Conservation (phyloP, 2,113 vertebrate genomes). For the Equus przewalskii region DNA sequence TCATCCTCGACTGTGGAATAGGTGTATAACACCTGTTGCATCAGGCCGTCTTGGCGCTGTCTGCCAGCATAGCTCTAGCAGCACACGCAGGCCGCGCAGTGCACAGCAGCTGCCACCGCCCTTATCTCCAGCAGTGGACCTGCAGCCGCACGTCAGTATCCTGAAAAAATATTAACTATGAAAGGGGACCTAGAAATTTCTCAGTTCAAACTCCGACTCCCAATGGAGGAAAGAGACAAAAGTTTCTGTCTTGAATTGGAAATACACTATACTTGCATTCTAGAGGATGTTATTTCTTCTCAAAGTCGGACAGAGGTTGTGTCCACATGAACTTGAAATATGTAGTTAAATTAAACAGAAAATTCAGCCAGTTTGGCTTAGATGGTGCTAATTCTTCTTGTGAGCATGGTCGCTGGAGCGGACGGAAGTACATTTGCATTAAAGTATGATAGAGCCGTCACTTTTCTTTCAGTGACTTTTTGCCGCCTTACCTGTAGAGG, state of each 20-base stretch:
- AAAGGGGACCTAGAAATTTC: slow-evolving; percentile 35
- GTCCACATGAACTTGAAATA: not conserved
- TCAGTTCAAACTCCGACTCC: not conserved
- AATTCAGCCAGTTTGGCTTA: not conserved
- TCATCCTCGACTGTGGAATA: not conserved
- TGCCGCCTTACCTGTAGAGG: not conserved
- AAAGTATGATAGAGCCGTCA: not conserved
- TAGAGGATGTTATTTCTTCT: not conserved
- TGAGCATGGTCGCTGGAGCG: not conserved
- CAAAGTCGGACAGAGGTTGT: not conserved
- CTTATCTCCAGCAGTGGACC: not conserved
- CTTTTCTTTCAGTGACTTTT: not conserved
- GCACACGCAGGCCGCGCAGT: too few species aligned
- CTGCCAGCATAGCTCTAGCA: not conserved
- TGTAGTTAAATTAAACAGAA: not conserved
- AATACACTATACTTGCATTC: not conserved
- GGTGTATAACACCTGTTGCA: too few species aligned
- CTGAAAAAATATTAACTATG: not conserved
- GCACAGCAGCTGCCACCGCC: not conserved
- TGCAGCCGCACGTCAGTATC: not conserved
- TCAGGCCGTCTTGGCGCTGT: not conserved
- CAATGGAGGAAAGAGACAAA: not conserved
- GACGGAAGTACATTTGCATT: not conserved
- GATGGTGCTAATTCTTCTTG: not conserved
- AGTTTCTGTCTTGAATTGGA: not conserved